These are phyloP conservation scores for Acanthis flammea DNA, from an alignment of 2,797 vertebrate genomes.

Conservation along the genomic window DNA sequence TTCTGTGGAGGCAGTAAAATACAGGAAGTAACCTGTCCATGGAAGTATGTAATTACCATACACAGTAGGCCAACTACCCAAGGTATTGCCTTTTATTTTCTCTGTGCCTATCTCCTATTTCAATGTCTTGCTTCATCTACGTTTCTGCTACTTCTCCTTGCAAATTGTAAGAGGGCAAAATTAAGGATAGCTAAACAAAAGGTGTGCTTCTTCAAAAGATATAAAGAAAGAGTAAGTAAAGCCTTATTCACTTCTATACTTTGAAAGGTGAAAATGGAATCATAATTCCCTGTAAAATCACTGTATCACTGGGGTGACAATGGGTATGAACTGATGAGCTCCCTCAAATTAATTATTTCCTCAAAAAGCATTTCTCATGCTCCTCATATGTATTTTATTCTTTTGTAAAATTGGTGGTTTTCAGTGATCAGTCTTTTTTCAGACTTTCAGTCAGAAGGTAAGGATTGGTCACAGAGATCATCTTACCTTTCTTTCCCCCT, in stretches of 20 bases:
- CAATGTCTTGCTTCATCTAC: not conserved
- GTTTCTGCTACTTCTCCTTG: not conserved
- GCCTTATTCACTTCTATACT: not conserved
- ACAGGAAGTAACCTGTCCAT: not conserved
- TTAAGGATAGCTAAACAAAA: not conserved
- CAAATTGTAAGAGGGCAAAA: not conserved
- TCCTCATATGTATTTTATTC: not conserved
- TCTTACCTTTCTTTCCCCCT: not conserved
- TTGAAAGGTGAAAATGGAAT: not conserved
- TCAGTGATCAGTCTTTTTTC: not conserved
- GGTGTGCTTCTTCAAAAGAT: not conserved
- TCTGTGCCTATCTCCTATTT: not conserved
- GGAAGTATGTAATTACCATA: not conserved
- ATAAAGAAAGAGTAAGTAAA: not conserved
- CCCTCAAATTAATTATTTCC: conserved; percentile 2
- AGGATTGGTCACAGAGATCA: not conserved
- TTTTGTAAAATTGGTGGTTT: not conserved
- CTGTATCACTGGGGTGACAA: not conserved
- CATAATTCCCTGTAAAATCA: not conserved
- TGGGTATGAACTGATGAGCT: not conserved
- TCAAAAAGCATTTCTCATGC: not conserved
- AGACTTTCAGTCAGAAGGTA: not conserved
- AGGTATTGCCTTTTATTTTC: not conserved
- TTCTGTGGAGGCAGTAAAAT: not conserved
- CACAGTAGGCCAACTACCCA: not conserved